These are phyloP conservation scores for Sternarchorhynchus goeldii DNA, from an alignment of 2,797 vertebrate species.

Conservation along the genomic window DNA sequence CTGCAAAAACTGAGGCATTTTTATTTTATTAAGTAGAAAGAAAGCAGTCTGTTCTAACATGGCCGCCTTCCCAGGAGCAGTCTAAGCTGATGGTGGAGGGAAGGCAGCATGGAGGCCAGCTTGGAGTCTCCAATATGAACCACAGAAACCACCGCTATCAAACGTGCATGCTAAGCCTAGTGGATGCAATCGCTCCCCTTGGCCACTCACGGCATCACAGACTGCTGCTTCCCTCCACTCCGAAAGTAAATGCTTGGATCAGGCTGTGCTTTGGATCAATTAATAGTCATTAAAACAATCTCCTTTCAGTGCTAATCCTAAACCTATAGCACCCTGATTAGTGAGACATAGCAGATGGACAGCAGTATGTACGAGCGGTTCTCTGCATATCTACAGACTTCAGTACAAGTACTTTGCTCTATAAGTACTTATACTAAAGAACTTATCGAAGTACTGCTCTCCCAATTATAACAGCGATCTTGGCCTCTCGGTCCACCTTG, in stretches of 20 bases:
- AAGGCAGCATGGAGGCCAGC: constrained; percentile 8
- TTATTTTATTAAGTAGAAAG: constrained; percentile 49
- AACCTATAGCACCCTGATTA: constrained; percentile 53
- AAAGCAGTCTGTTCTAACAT: constrained; percentile 36
- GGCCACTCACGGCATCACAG: neutral
- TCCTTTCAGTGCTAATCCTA: constrained; percentile 65
- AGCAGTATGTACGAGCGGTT: too few species aligned
- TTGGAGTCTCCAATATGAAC: neutral
- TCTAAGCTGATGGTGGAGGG: constrained; percentile 6
- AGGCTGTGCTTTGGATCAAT: constrained; percentile 65
- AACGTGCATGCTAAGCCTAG: neutral
- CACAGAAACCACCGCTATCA: neutral
- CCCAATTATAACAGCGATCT: too few species aligned
- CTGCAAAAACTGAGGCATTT: constrained; percentile 53
- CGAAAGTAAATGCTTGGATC: constrained; percentile 23
- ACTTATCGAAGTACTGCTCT: too few species aligned
- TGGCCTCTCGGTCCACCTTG: too few species aligned
- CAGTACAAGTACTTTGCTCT: too few species aligned
- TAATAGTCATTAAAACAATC: constrained; percentile 70
- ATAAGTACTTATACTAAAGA: too few species aligned
- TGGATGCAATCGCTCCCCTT: neutral
- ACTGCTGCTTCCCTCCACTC: neutral
- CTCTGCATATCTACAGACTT: too few species aligned
- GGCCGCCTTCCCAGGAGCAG: constrained; percentile 49
- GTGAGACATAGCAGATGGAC: too few species aligned